phyloP scores from a whole-genome alignment of 2,888 invertebrate species.

The Parelbella ahira region DNA sequence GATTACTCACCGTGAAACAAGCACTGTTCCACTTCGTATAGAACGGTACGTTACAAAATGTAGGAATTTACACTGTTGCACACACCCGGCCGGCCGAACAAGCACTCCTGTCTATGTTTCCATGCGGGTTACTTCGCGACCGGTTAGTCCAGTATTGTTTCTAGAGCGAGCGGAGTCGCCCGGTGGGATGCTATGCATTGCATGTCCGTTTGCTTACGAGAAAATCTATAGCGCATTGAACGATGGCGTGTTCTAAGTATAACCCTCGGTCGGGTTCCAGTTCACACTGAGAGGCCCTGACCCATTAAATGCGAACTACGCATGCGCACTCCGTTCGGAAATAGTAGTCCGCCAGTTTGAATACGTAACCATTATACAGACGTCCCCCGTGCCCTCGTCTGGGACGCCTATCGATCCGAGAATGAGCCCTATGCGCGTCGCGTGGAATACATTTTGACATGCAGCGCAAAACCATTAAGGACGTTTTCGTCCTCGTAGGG shows the following conservation, averaged over 20 bases:
- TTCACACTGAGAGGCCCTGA: constrained; percentile 71
- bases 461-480: constrained; percentile 10
- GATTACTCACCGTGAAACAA: constrained; percentile 45
- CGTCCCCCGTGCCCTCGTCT: constrained; percentile 63
- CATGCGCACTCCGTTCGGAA: constrained; percentile 64
- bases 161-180: constrained; percentile 16
- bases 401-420: constrained; percentile 43
- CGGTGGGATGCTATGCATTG: constrained; percentile 25
- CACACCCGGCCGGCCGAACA: constrained; percentile 13
- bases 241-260: constrained; percentile 58
- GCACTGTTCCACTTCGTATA: constrained; percentile 42
- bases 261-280: constrained; percentile 59
- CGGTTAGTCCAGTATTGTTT: constrained; percentile 27
- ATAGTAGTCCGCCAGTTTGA: constrained; percentile 62
- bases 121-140: constrained; percentile 23
- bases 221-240: constrained; percentile 33
- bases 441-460: constrained; percentile 33
- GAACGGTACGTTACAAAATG: neutral
- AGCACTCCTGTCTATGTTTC: constrained; percentile 22
- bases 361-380: constrained; percentile 65
- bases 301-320: constrained; percentile 63
- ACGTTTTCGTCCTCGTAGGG: constrained; percentile 4
- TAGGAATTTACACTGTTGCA: constrained; percentile 23
- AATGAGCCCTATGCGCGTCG: constrained; percentile 40
- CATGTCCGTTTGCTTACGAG: constrained; percentile 24